Base-by-base conservation (phyloP, 2,888 invertebrate species). In the Nemapogon koenigi region DNA sequence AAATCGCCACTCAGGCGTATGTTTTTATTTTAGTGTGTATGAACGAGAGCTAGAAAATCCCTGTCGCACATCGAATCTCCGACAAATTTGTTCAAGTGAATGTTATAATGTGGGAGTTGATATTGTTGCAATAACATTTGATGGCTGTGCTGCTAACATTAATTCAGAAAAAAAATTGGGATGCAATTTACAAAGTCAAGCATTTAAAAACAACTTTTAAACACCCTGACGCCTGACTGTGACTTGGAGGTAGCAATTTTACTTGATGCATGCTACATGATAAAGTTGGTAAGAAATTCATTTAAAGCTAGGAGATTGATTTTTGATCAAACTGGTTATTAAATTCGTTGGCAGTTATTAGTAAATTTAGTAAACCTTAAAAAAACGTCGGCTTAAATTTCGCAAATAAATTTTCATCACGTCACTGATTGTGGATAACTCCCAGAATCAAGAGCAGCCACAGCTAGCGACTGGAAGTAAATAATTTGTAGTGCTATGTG, bases 41-140 rank as follows among this genome's bases (percentile, higher is more conserved):
- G n/a, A 43, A 43, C 16, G 42, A 49, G 42, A 43, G 36, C 30
- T 46, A 45, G 42, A 45, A 48, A 45, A 41, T 49, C 16, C 44
- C 36, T n/a, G 14, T 36, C 16, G 36, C 8, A 4, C 16, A 36
- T 36, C 40, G 1, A 25, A 36, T 19, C 31, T 42, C 8, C 35
- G 42, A 3, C 22, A 28, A 14, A 30, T 37, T 6, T 40, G 44
- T 27, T 6, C 42, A 2, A 39, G 37, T 1, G 18, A 42, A 7
- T 37, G 40, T 8, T 25, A 38, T 14, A 16, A 42, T 1, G 19
- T 16, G 6, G 42, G 43, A 1, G 40, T 32, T 1, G 38, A 41
- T 13, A 38, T 42, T 7, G 41, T 43, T 2, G 42, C 40, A 2
- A n/a, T 43, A 1, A 42, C 40, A 3, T 37, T 43, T 11, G 40